Percentiles rank a stretch among this genome's conserved stretches.
Evolutionary conservation across 2,797 vertebrate genomes (phyloP).

Genomic region (Brachymystax lenok): DNA sequence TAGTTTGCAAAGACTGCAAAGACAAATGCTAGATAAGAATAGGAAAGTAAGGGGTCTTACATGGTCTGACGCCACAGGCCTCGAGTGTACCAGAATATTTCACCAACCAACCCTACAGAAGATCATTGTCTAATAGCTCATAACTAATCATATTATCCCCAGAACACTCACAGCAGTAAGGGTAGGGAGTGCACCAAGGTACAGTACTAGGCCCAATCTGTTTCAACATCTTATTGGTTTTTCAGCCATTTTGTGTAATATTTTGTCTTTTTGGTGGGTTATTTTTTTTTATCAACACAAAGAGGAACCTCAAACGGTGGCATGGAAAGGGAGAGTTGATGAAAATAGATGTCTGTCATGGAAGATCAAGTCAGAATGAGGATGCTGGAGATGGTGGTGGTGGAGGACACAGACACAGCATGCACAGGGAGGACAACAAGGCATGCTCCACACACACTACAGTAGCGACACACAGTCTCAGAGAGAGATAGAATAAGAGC

Average conservation of each 20-base stretch:
- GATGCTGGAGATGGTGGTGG: slow-evolving; percentile 24
- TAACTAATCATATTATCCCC: slow-evolving; percentile 63
- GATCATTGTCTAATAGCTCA: slow-evolving; percentile 69
- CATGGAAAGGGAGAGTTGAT: slow-evolving; percentile 82
- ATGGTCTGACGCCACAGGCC: slow-evolving; percentile 83
- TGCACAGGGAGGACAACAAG: slow-evolving; percentile 81
- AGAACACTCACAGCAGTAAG: slow-evolving; percentile 81
- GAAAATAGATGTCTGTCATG: slow-evolving; percentile 79
- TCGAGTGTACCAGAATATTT: slow-evolving; percentile 83
- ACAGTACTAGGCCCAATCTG: slow-evolving; percentile 67
- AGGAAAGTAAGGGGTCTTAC: slow-evolving; percentile 84
- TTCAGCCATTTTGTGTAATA: slow-evolving; percentile 45
- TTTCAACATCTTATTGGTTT: slow-evolving; percentile 61
- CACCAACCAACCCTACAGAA: slow-evolving; percentile 78
- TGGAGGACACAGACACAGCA: slow-evolving; percentile 71
- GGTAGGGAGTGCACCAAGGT: slow-evolving; percentile 75
- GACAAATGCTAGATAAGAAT: slow-evolving; percentile 36
- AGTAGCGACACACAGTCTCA: slow-evolving; percentile 66
- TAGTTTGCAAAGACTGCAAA: slow-evolving; percentile 38
- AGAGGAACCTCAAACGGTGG: slow-evolving; percentile 88
- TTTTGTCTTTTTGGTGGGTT: slow-evolving; percentile 43
- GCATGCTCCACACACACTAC: slow-evolving; percentile 85
- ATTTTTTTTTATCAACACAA: slow-evolving; percentile 67
- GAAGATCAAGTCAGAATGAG: slow-evolving; percentile 80
- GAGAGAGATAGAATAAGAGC: slow-evolving; percentile 16